Evolutionary conservation across 2,888 invertebrate genomes (phyloP).

Genomic region (Machimus atricapillus): DNA sequence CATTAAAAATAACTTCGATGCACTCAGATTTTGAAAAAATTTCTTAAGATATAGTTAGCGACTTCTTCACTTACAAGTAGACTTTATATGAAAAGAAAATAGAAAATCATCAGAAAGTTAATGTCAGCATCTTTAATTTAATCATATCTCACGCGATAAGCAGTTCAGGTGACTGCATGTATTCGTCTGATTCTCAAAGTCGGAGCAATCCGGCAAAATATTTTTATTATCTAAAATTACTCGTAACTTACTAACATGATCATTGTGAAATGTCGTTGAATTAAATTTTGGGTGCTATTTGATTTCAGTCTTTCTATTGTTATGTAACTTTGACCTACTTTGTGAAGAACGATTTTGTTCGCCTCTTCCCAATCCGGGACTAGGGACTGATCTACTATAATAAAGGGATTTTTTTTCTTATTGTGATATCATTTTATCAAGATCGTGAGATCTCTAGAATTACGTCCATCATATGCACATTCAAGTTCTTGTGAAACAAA

Average conservation of each 20-base stretch:
- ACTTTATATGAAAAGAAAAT: not conserved
- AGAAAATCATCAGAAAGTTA: not conserved
- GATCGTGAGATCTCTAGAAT: not conserved
- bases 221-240: not conserved
- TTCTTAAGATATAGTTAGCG: not conserved
- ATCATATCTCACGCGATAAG: not conserved
- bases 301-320: not conserved
- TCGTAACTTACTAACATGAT: not conserved
- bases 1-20: slow-evolving; percentile 50
- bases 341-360: not conserved
- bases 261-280: not conserved
- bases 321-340: not conserved
- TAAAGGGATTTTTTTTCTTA: not conserved
- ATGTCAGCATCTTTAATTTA: not conserved
- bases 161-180: not conserved
- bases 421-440: not conserved
- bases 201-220: not conserved
- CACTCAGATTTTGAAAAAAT: slow-evolving; percentile 51
- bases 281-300: not conserved
- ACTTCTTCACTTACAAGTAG: not conserved
- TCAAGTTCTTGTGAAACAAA: too few relatives aligned
- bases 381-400: not conserved
- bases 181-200: not conserved
- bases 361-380: not conserved
- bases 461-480: too few relatives aligned